Evolutionary conservation across 2,888 invertebrate genomes (phyloP), one percentile per base, ranked within the genome.

Genomic region (Elmis aenea): DNA sequence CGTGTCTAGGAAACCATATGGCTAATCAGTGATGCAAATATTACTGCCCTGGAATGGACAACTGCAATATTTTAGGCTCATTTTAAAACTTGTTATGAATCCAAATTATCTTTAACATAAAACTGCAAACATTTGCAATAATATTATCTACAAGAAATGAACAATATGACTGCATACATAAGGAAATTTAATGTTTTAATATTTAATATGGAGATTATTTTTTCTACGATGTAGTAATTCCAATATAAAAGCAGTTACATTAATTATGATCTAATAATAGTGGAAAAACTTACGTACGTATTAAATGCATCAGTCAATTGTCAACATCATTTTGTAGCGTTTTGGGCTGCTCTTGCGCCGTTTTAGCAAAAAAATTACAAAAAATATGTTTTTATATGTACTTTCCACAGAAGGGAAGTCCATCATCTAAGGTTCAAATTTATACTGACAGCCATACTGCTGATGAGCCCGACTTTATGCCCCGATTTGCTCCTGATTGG

Each of bases 381-480:
- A 58, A 60, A 58, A 55, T 54, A 40, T 50, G 46, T 56, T 59
- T 61, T 61, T 58, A 58, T 61, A 54, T 57, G 53, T 57, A 58
- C 63, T 59, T 64, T 67, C 70, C 74, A 76, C 79, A 77, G 81
- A 82, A 80, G 85, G 84, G 85, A 81, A 82, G 78, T 77, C 79
- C 85, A 85, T 86, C 78, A 76, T 80, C 71, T 78, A 77, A 80
- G 78, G 79, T 81, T 84, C 85, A 87, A 85, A 88, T 92, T 85
- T 92, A 92, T 92, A 93, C 89, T 92, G 90, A 84, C 88, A 86
- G 87, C 88, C 87, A 89, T 88, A 81, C 85, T 86, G 85, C 79
- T 76, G 79, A 78, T 77, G 80, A 81, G 79, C 79, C 81, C 79
- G 81, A 80, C 83, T 85, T 85, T 85, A 83, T 81, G 79, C 77